phyloP scores from a whole-genome alignment of 2,797 vertebrate species.

The Adrianichthys oophorus region DNA sequence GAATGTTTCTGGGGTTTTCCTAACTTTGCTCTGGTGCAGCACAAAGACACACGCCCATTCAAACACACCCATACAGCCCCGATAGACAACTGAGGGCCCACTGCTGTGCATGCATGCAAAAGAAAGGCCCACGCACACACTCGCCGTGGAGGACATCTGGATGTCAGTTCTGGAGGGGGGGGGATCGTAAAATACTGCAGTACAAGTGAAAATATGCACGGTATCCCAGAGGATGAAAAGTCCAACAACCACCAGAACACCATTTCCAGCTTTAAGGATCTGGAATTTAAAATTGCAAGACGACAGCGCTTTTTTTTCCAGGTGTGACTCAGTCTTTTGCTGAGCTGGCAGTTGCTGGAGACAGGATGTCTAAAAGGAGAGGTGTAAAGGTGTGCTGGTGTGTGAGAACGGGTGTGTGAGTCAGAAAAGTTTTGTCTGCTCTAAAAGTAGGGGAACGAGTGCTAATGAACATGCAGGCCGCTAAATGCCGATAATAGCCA shows the following conservation, averaged over 20 bases:
- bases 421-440: conserved; percentile 27
- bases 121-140: conserved; percentile 15
- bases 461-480: neutral
- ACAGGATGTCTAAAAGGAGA: conserved; percentile 37
- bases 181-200: conserved; percentile 38
- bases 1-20: conserved; percentile 78
- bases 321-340: conserved; percentile 46
- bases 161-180: conserved; percentile 51
- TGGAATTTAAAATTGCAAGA: conserved; percentile 20
- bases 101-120: conserved; percentile 13
- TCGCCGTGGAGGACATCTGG: conserved; percentile 54
- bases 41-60: conserved; percentile 34
- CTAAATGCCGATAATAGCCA: conserved; percentile 2
- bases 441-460: conserved; percentile 1
- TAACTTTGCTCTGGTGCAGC: conserved; percentile 58
- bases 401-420: conserved; percentile 13
- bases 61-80: conserved; percentile 15
- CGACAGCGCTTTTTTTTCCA: conserved; percentile 45
- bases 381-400: conserved; percentile 22
- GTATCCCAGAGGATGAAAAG: conserved; percentile 40
- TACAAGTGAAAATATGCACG: conserved; percentile 56
- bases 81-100: conserved; percentile 25
- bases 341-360: conserved; percentile 22
- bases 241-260: conserved; percentile 8
- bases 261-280: conserved; percentile 11